A percentile compares a stretch with the other conserved stretches of the same genome.
Evolutionary conservation across 2,113 vertebrate genomes (phyloP).

Genomic region (Hemicordylus capensis): DNA sequence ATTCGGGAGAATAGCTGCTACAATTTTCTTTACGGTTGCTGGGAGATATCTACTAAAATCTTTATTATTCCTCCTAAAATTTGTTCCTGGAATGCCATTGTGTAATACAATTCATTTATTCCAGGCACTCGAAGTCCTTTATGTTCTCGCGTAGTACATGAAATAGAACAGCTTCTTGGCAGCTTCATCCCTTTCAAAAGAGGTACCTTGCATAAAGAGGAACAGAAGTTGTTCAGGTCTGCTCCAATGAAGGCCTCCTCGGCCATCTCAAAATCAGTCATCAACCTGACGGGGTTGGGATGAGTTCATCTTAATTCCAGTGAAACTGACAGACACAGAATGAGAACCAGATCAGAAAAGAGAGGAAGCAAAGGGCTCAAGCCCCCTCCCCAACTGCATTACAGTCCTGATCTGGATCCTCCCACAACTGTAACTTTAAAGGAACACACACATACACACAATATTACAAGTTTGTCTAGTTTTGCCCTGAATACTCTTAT

Average conservation of each 20-base stretch:
- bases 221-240: neutral
- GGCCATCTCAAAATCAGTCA: neutral
- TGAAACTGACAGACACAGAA: neutral
- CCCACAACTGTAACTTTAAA: neutral
- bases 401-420: no score
- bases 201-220: neutral
- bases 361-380: no score
- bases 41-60: slow-evolving; percentile 38
- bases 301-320: neutral
- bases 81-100: slow-evolving; percentile 16
- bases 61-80: neutral
- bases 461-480: no score
- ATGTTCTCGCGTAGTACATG: slow-evolving; percentile 18
- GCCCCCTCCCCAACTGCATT: no score
- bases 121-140: slow-evolving; percentile 37
- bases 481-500: no score
- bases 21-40: neutral
- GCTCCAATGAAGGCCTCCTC: neutral
- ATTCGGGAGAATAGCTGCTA: neutral
- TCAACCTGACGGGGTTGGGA: no score
- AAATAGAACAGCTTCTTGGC: neutral
- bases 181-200: neutral
- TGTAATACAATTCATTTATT: slow-evolving; percentile 39
- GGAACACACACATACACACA: no score
- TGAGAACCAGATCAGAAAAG: neutral